Evolutionary conservation across 2,888 invertebrate genomes (phyloP), one percentile per base, ranked within the genome.

Genomic region (Caenorhabditis afra): DNA sequence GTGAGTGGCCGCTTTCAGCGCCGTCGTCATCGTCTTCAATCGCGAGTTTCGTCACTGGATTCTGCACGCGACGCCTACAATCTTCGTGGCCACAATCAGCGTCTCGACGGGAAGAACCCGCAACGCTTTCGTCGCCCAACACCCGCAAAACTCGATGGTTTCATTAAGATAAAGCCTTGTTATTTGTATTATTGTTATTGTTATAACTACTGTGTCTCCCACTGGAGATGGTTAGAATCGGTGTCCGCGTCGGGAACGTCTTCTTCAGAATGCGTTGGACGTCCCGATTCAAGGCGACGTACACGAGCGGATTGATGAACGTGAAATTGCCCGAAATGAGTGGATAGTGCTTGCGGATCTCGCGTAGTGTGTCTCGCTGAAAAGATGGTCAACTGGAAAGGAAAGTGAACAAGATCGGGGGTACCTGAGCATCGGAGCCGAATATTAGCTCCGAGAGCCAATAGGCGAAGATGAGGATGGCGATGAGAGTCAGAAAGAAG

Each of bases 241-340:
- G 4, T 7, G 29, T 29, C 29, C 4, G 4, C 7, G 4, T 29
- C 4, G 7, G 4, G 29, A 3, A 29, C 39, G 3, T 12, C 16
- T 22, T 41, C 20, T 16, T 57, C 3, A 57, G 7, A 16, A 41
- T 18, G 7, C 22, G 1, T 41, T 57, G 57, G 7, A 57, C 14
- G 14, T 57, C 57, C 10, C 57, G 37, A 20, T 57, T 57, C 22
- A 20, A 12, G 0, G 20, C 14, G 4, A 57, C 5, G 1, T 20
- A 44, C 0, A 41, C 22, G 1, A 57, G 7, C 12, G 57, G 57
- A 22, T 57, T 57, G 22, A 57, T 20, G 22, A 57, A 57, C 4
- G 57, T 22, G 41, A 37, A 57, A n/a, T 57, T 57, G 20, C 57
- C 41, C 8, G 57, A 57, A 12, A 57, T 10, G 12, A 57, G 5